Evolutionary conservation across 2,113 vertebrate species (phyloP).

Genomic region (Oncorhynchus keta): DNA sequence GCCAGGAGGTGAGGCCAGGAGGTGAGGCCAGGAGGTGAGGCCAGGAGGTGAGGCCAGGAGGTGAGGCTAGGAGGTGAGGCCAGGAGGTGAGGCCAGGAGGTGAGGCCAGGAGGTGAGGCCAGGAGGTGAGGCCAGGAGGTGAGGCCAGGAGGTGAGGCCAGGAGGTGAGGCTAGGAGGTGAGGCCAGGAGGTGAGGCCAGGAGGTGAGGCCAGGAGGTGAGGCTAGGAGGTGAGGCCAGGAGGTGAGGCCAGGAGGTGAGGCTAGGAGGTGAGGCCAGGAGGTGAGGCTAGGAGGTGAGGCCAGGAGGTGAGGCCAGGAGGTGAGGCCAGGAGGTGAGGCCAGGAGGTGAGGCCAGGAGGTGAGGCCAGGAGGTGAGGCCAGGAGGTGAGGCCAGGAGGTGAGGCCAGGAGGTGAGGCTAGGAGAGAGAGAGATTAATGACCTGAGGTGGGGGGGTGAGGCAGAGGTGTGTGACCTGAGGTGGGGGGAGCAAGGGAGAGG

Average conservation of each 20-base stretch:
- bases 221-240: conserved; percentile 47
- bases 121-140: conserved; percentile 39
- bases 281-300: conserved; percentile 35
- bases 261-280: conserved; percentile 5
- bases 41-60: conserved; percentile 29
- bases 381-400: conserved; percentile 39
- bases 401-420: too few relatives aligned
- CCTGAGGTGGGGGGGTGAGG: not conserved
- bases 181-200: conserved; percentile 38
- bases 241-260: conserved; percentile 32
- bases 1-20: conserved; percentile 5
- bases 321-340: conserved; percentile 32
- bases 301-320: conserved; percentile 29
- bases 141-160: too few relatives aligned
- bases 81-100: conserved; percentile 1
- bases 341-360: conserved; percentile 1
- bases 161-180: conserved; percentile 49
- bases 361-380: conserved; percentile 44
- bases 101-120: conserved; percentile 44
- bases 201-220: not conserved
- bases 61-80: conserved; percentile 32
- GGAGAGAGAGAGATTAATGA: conserved; percentile 2
- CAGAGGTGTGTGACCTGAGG: not conserved
- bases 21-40: conserved; percentile 36
- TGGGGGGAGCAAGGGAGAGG: not conserved